These are phyloP conservation scores for Phragmatobia fuliginosa DNA, from an alignment of 2,888 invertebrate genomes.

Conservation along the genomic window DNA sequence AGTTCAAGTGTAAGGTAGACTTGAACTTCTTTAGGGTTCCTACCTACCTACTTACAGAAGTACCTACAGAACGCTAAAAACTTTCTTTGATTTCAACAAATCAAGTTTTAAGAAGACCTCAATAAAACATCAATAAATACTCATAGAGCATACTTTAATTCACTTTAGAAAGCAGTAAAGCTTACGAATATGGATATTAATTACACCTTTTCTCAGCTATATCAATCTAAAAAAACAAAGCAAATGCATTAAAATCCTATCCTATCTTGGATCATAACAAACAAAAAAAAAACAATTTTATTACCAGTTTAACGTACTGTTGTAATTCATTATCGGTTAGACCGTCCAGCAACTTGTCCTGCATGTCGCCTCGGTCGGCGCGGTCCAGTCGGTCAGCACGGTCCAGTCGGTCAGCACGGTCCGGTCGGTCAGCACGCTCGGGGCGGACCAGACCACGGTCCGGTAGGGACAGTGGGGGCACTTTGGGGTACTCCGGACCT, in stretches of 20 bases:
- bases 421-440: slow-evolving; percentile 13
- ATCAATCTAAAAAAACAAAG: background rate
- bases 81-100: no score
- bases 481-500: slow-evolving; percentile 56
- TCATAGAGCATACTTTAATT: no score
- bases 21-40: no score
- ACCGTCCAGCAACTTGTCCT: slow-evolving; percentile 47
- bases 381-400: slow-evolving; percentile 10
- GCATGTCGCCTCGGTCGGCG: slow-evolving; percentile 20
- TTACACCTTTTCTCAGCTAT: background rate
- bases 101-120: no score
- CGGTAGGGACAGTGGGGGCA: slow-evolving; percentile 57
- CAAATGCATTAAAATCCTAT: background rate
- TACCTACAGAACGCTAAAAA: no score
- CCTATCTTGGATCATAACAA: background rate
- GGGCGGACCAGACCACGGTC: slow-evolving; percentile 38
- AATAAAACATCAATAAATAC: no score
- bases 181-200: background rate
- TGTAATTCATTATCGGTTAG: slow-evolving; percentile 77
- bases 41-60: no score
- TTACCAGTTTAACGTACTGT: slow-evolving; percentile 79
- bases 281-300: slow-evolving; percentile 26
- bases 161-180: background rate
- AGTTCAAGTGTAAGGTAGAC: background rate
- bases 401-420: slow-evolving; percentile 7